These are phyloP conservation scores for Malacoraja senta DNA, from an alignment of 2,797 vertebrate species.

Conservation along the genomic window DNA sequence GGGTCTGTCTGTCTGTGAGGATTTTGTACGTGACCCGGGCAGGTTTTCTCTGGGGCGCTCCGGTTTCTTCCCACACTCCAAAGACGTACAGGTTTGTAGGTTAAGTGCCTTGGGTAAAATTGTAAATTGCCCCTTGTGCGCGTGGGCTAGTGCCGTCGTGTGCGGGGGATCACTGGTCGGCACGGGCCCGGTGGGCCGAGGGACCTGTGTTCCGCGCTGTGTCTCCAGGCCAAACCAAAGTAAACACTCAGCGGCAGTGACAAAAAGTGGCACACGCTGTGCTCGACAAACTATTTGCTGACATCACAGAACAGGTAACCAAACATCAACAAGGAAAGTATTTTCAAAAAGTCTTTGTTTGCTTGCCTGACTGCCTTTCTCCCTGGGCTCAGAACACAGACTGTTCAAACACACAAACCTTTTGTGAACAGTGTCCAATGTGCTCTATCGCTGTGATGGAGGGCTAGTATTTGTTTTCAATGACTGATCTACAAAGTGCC, in stretches of 20 bases:
- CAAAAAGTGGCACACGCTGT: background rate
- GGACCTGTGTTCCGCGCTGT: too few relatives aligned
- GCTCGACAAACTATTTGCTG: background rate
- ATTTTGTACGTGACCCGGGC: too few relatives aligned
- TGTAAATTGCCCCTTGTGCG: too few relatives aligned
- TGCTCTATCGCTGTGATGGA: background rate
- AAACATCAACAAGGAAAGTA: background rate
- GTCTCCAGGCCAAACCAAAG: too few relatives aligned
- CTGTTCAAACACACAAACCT: background rate
- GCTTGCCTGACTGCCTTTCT: background rate
- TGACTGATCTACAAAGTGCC: background rate
- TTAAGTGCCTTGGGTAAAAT: too few relatives aligned
- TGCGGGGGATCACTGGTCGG: too few relatives aligned
- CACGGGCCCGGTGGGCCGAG: too few relatives aligned
- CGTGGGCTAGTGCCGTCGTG: too few relatives aligned
- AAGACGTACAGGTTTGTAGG: too few relatives aligned
- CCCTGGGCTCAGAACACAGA: background rate
- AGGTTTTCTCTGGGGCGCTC: too few relatives aligned
- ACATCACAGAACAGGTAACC: background rate
- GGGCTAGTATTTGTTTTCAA: constrained; percentile 25
- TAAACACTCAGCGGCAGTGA: background rate
- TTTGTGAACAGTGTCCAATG: background rate
- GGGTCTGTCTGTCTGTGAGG: too few relatives aligned
- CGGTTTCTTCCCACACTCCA: too few relatives aligned
- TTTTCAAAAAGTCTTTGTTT: background rate